Percentiles rank a stretch among this genome's conserved stretches.
These are phyloP conservation scores for Prosopocoilus inquinatus DNA, from an alignment of 2,888 invertebrate genomes.

Conservation along the genomic window DNA sequence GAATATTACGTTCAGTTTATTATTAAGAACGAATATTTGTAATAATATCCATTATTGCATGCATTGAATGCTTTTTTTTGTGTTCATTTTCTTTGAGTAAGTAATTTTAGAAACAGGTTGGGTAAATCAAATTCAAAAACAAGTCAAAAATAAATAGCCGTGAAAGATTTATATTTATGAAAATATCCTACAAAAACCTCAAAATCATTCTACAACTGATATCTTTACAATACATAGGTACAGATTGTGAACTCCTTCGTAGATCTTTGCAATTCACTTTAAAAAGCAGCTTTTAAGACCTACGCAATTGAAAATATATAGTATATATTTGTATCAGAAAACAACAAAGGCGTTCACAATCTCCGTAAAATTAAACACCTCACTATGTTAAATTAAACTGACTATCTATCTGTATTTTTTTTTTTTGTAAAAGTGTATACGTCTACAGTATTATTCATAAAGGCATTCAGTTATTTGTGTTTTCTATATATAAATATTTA, in stretches of 20 bases:
- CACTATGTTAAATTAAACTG: conserved; percentile 47
- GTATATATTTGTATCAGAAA: conserved; percentile 6
- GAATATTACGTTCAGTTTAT: too few relatives aligned
- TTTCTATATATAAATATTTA: conserved; percentile 46
- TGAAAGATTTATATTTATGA: conserved; percentile 53
- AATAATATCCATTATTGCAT: too few relatives aligned
- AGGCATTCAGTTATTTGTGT: conserved; percentile 53
- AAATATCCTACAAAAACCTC: conserved; percentile 53
- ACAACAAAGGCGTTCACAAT: conserved; percentile 36
- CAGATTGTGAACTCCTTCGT: conserved; percentile 38
- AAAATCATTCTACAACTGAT: conserved; percentile 51
- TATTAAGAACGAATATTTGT: too few relatives aligned
- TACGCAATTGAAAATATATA: conserved; percentile 28
- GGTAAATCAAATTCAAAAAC: not conserved
- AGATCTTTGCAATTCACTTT: conserved; percentile 7
- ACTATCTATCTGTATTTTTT: conserved; percentile 39
- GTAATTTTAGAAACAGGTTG: too few relatives aligned
- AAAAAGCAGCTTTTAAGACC: conserved; percentile 12
- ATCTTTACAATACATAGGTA: conserved; percentile 44
- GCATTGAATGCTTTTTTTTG: too few relatives aligned
- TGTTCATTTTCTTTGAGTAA: too few relatives aligned
- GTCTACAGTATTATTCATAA: conserved; percentile 52
- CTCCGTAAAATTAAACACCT: conserved; percentile 44
- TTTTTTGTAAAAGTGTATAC: conserved; percentile 52
- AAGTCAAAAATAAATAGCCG: conserved; percentile 32